These are phyloP conservation scores for Rhyzopertha dominica DNA, from an alignment of 1,140 invertebrate species.

Conservation along the genomic window DNA sequence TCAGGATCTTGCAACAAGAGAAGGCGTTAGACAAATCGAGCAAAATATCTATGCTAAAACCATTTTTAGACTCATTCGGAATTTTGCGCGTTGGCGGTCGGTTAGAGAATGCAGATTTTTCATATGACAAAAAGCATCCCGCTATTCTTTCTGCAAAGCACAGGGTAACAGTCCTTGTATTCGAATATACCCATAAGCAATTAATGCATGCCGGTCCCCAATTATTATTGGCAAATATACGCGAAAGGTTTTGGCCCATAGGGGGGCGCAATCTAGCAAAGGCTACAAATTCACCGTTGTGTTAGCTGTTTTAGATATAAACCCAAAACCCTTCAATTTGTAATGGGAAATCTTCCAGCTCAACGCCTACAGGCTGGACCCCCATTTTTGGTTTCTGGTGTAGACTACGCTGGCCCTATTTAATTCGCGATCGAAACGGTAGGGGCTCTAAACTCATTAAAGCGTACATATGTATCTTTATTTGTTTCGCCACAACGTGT, in stretches of 20 bases:
- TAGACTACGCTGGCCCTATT: constrained; percentile 40
- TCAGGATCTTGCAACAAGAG: constrained; percentile 2
- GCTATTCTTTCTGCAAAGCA: constrained; percentile 15
- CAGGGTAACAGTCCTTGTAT: constrained; percentile 20
- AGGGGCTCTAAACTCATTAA: constrained; percentile 26
- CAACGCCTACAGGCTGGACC: constrained; percentile 22
- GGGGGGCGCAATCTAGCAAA: constrained; percentile 23
- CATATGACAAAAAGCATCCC: no score
- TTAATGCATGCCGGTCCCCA: constrained; percentile 28
- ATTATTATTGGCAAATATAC: constrained; percentile 13
- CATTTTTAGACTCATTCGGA: constrained; percentile 40
- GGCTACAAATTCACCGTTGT: constrained; percentile 23
- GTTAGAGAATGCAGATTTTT: no score
- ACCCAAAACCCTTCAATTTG: constrained; percentile 10
- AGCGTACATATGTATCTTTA: constrained; percentile 38
- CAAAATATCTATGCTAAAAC: constrained; percentile 33
- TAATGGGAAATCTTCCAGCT: constrained; percentile 41
- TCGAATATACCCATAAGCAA: constrained; percentile 21
- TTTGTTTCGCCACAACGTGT: constrained; percentile 38
- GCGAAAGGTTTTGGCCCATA: constrained; percentile 28
- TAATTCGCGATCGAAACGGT: constrained; percentile 21
- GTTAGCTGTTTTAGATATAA: constrained; percentile 20
- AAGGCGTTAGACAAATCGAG: constrained; percentile 4
- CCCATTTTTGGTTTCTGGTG: constrained; percentile 36
- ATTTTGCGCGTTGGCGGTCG: constrained; percentile 45